A percentile compares a stretch with the other conserved stretches of the same genome.
phyloP scores from a whole-genome alignment of 2,888 invertebrate species.

The Myopa testacea region DNA sequence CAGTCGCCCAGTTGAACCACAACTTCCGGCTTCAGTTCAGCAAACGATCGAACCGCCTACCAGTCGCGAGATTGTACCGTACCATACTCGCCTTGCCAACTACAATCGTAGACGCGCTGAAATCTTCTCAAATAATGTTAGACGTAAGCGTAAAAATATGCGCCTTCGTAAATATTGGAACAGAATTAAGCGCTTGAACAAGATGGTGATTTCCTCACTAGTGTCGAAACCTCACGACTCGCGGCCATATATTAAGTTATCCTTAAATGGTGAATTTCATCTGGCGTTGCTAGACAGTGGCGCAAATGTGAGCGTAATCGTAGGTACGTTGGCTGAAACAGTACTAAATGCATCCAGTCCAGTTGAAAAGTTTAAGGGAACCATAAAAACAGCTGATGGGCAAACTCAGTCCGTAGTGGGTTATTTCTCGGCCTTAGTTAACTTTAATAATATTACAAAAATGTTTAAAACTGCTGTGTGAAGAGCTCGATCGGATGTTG shows the following conservation, averaged over 20 bases:
- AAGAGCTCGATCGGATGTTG: too few relatives aligned
- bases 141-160: conserved; percentile 2
- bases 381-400: neutral
- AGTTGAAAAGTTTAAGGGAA: neutral
- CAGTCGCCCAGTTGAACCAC: too few relatives aligned
- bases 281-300: conserved; percentile 9
- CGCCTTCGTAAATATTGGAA: neutral
- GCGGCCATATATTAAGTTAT: conserved; percentile 19
- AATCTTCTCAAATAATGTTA: neutral
- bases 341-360: neutral
- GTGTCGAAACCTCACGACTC: conserved; percentile 35
- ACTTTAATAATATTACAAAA: neutral
- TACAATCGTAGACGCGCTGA: neutral
- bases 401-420: neutral
- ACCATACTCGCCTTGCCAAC: conserved; percentile 1
- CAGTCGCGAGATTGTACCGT: neutral
- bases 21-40: neutral
- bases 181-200: neutral
- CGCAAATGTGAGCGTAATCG: neutral
- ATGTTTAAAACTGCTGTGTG: too few relatives aligned
- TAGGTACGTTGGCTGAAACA: neutral
- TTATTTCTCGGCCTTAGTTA: neutral
- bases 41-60: too few relatives aligned
- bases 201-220: neutral
- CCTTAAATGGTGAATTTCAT: neutral